Evolutionary conservation across 1,140 invertebrate genomes (phyloP).

Genomic region (Elysia chlorotica): DNA sequence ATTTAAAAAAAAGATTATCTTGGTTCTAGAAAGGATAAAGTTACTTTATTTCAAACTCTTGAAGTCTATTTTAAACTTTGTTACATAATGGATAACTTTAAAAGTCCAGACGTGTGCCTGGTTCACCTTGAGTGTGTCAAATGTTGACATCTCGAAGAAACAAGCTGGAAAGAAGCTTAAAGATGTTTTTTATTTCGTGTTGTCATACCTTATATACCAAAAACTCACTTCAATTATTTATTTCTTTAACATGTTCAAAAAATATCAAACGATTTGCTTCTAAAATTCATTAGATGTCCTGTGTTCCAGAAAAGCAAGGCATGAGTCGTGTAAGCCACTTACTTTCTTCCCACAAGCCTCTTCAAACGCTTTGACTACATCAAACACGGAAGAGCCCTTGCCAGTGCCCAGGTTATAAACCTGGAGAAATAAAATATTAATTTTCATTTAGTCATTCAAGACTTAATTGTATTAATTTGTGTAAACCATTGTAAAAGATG

Average conservation of each 20-base stretch:
- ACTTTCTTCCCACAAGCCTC: slow-evolving; percentile 73
- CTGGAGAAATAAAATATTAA: slow-evolving; percentile 50
- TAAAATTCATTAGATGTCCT: neutral
- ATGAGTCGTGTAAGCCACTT: neutral
- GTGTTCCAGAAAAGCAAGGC: neutral
- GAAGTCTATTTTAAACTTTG: too few species aligned
- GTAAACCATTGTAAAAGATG: neutral
- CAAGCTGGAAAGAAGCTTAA: neutral
- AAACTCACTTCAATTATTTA: neutral
- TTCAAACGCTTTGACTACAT: slow-evolving; percentile 83
- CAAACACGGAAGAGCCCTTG: slow-evolving; percentile 87
- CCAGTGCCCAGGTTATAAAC: slow-evolving; percentile 95
- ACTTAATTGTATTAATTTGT: neutral
- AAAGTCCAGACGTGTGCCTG: too few species aligned
- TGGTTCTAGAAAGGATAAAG: neutral
- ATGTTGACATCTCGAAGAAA: too few species aligned
- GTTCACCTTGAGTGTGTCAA: too few species aligned
- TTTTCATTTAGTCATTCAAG: too few species aligned
- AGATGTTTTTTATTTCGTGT: neutral
- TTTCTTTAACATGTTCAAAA: too few species aligned
- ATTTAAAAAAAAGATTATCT: neutral
- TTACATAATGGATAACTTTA: too few species aligned
- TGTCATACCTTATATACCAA: neutral
- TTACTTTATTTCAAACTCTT: too few species aligned
- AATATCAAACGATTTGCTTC: neutral